Evolutionary conservation across 2,888 invertebrate species (phyloP).

Genomic region (Margaritifera margaritifera): DNA sequence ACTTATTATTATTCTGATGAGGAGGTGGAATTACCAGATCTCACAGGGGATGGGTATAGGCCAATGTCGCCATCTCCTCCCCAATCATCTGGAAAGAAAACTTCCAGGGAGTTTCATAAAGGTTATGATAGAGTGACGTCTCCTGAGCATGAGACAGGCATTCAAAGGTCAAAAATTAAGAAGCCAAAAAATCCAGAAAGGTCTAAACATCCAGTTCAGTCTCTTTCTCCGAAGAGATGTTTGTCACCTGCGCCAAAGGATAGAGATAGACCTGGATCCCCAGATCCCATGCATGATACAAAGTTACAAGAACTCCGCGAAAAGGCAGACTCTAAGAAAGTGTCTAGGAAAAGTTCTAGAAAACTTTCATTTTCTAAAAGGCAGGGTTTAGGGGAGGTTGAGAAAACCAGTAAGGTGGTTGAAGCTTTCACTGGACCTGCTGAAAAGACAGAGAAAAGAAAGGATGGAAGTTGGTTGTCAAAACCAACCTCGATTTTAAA

Average conservation of each 20-base stretch:
- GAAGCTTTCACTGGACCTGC: constrained; percentile 35
- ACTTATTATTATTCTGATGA: too few species aligned
- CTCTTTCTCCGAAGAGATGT: constrained; percentile 3
- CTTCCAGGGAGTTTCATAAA: constrained; percentile 3
- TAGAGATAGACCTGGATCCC: constrained; percentile 23
- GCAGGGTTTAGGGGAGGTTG: constrained; percentile 10
- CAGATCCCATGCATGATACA: constrained; percentile 39
- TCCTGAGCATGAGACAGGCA: neutral
- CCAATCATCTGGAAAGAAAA: neutral
- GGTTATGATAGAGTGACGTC: constrained; percentile 2
- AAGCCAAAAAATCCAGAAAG: constrained; percentile 2
- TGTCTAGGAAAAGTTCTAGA: constrained; percentile 27
- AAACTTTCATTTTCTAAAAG: constrained; percentile 34
- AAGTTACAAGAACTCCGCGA: constrained; percentile 32
- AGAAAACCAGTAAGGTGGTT: constrained; percentile 17
- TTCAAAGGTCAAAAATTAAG: constrained; percentile 9
- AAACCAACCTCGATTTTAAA: constrained; percentile 47
- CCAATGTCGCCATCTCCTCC: neutral
- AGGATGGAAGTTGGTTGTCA: constrained; percentile 40
- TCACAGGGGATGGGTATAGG: too few species aligned
- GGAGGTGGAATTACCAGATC: too few species aligned
- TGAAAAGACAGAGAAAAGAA: constrained; percentile 31
- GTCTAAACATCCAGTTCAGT: neutral
- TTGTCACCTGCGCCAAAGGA: neutral
- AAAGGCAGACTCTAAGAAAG: constrained; percentile 21